These are phyloP conservation scores for Antechinus flavipes DNA, from an alignment of 2,113 vertebrate species.

Conservation along the genomic window DNA sequence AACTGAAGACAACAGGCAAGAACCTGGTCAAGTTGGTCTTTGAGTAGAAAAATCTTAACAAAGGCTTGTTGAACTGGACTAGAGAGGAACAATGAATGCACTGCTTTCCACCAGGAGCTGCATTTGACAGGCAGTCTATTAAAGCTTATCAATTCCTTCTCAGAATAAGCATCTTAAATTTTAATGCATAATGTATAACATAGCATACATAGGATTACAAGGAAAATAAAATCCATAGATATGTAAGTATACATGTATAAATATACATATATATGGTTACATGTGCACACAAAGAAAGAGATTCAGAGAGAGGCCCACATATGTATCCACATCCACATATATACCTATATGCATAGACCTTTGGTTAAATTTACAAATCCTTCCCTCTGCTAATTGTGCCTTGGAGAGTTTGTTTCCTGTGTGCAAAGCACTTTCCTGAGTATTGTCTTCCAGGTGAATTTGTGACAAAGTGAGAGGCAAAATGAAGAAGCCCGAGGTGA, in stretches of 20 bases:
- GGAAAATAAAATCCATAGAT: background rate
- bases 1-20: background rate
- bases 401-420: background rate
- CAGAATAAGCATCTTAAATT: background rate
- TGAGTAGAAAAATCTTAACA: background rate
- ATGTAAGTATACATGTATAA: background rate
- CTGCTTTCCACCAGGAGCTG: background rate
- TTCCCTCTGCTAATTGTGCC: background rate
- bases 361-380: background rate
- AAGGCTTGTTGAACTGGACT: background rate
- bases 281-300: accelerated
- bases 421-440: background rate
- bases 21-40: background rate
- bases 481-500: background rate
- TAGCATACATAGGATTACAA: background rate
- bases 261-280: background rate
- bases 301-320: background rate
- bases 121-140: background rate
- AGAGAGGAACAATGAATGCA: background rate
- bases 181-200: too few species aligned
- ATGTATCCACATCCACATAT: background rate
- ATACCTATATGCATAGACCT: background rate
- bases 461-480: background rate
- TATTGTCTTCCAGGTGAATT: background rate
- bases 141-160: background rate